A percentile compares a stretch with the other conserved stretches of the same genome.
phyloP scores from a whole-genome alignment of 2,888 invertebrate genomes.

The Lysandra bellargus region DNA sequence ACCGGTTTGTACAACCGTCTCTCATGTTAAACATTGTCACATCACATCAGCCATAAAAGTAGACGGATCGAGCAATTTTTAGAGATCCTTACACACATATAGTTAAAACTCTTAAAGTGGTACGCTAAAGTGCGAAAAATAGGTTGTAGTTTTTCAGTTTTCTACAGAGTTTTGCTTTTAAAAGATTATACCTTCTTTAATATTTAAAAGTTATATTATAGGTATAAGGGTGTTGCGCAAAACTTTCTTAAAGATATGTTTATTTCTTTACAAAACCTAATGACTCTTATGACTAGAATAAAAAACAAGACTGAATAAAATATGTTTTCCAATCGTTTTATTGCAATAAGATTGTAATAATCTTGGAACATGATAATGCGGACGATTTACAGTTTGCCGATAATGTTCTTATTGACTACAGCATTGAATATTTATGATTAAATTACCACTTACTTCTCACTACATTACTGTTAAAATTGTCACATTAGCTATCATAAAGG shows the following conservation, averaged over 20 bases:
- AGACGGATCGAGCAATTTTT: background rate
- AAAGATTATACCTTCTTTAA: too few species aligned
- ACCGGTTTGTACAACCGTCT: constrained; percentile 9
- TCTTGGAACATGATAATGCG: background rate
- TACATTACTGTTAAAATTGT: constrained; percentile 20
- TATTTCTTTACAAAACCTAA: background rate
- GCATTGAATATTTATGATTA: background rate
- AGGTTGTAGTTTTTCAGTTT: background rate
- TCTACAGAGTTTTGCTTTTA: too few species aligned
- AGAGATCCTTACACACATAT: background rate
- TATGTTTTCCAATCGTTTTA: background rate
- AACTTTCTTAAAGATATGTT: background rate
- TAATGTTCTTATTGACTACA: constrained; percentile 12
- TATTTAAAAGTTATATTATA: too few species aligned
- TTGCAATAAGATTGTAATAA: background rate
- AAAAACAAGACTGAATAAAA: background rate
- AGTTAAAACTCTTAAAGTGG: too few species aligned
- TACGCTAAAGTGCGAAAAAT: background rate
- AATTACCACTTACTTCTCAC: background rate
- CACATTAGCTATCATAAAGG: background rate
- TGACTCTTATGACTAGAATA: background rate
- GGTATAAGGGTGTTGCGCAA: too few species aligned
- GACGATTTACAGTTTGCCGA: background rate
- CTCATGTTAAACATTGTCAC: constrained; percentile 23
- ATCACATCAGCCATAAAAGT: background rate